phyloP scores from a whole-genome alignment of 1,140 invertebrate genomes.

The Euura lappo region DNA sequence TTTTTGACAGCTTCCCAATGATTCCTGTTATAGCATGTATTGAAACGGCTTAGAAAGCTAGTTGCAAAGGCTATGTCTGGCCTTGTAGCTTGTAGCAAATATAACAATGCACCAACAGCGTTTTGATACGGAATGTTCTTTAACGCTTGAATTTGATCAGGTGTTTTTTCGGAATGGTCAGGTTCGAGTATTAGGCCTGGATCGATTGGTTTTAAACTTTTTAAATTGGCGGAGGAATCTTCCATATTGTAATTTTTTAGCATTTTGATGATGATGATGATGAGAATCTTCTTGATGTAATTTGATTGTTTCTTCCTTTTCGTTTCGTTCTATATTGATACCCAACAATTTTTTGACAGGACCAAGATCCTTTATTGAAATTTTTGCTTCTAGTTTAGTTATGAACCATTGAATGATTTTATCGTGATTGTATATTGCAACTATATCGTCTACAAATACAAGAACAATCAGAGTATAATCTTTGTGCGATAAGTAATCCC shows the following conservation, averaged over 20 bases:
- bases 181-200: neutral
- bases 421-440: neutral
- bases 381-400: neutral
- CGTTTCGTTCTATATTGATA: neutral
- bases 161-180: neutral
- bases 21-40: conserved; percentile 19
- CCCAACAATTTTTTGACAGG: neutral
- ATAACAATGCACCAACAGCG: conserved; percentile 39
- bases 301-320: neutral
- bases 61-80: conserved; percentile 43
- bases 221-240: neutral
- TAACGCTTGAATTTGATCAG: neutral
- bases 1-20: conserved; percentile 24
- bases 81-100: conserved; percentile 31
- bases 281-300: neutral
- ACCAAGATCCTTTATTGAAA: neutral
- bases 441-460: neutral
- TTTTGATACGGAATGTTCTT: conserved; percentile 29
- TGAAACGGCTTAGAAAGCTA: conserved; percentile 31
- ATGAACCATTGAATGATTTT: neutral
- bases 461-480: neutral
- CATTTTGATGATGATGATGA: neutral
- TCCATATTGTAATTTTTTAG: neutral
- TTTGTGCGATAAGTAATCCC: neutral
- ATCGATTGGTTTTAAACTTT: neutral